Evolutionary conservation across 2,888 invertebrate species (phyloP), one percentile per base, ranked within the genome.

Genomic region (Hirtodrosophila confusa): DNA sequence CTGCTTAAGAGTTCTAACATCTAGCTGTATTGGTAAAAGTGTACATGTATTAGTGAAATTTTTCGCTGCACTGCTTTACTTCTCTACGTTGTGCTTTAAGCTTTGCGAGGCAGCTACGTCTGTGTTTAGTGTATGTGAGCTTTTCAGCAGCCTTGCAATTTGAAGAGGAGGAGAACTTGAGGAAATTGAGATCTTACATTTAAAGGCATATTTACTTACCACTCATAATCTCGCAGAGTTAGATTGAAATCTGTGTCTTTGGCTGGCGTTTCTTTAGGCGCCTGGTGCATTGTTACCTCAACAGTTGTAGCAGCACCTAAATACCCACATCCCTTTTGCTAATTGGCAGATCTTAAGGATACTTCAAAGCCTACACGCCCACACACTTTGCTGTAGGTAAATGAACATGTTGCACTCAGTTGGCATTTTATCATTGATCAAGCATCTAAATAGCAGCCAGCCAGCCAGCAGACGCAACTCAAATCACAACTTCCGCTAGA

Each of bases 401-500:
- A 83, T 85, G 80, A 75, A 84, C 57, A 75, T 73, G 78, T 84
- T 50, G 65, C 60, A 36, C 44, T 11, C 60, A 31, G 47, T 44
- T 58, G 50, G 54, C 41, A 63, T 56, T 60, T 60, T 69, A 75
- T 71, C 75, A 54, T 40, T 53, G 62, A 17, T 33, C 27, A 63
- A 58, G 43, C 68, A 75, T 68, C 74, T 55, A 27, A 27, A 27
- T 27, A 61, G 29, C 36, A 35, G 44, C 12, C 48, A 43, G 6
- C 33, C 29, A 49, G 35, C 33, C 41, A 17, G 49, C 33, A 56
- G 53, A 69, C 55, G 58, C 66, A 77, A 74, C 69, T 58, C 58
- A 74, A 86, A 83, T 83, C 83, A 84, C 78, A 75, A 80, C 86
- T 84, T 83, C 84, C 86, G 83, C 80, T 70, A 77, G 79, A 78